Percentiles rank a stretch among this genome's conserved stretches.
Evolutionary conservation across 2,797 vertebrate genomes (phyloP).

Genomic region (Micrastur ruficollis): DNA sequence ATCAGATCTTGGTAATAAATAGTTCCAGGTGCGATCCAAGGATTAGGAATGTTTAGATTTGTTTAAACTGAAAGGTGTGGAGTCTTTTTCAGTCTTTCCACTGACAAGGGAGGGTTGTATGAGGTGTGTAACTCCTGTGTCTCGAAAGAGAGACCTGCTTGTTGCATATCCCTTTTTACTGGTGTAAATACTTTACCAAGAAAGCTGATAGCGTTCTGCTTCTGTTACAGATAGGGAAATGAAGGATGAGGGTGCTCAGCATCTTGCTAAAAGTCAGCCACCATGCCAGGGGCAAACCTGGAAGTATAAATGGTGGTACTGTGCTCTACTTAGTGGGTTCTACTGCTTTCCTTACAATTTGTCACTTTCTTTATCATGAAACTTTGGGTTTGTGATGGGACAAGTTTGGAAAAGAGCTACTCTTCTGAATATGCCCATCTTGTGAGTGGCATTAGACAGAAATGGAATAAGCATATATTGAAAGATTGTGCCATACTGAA

Average conservation of each 20-base stretch:
- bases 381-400: neutral
- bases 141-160: neutral
- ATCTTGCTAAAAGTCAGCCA: neutral
- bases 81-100: neutral
- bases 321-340: neutral
- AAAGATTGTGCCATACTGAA: neutral
- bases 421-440: neutral
- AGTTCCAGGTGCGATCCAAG: slow-evolving; percentile 59
- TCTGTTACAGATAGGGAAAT: neutral
- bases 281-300: neutral
- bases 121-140: neutral
- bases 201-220: neutral
- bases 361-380: neutral
- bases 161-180: neutral
- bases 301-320: neutral
- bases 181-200: neutral
- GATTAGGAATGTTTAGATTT: slow-evolving; percentile 35
- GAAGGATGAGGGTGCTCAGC: neutral
- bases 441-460: neutral
- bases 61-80: slow-evolving; percentile 20
- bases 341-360: neutral
- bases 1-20: slow-evolving; percentile 61
- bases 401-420: neutral
- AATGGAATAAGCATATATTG: neutral
- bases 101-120: neutral